phyloP scores from a whole-genome alignment of 2,113 vertebrate species.

The Donacobius atricapilla region DNA sequence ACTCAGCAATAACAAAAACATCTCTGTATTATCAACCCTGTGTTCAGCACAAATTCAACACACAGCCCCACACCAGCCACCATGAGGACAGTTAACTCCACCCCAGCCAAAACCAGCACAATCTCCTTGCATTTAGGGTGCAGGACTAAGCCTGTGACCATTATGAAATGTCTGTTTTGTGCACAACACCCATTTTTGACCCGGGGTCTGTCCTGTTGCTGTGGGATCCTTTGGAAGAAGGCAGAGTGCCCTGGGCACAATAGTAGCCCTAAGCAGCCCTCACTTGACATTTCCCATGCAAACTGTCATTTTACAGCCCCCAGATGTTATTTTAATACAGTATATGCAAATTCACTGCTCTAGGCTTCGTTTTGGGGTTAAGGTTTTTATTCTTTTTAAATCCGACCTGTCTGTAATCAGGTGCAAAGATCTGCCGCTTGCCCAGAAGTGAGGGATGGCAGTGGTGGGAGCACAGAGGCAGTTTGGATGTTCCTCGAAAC shows the following conservation, averaged over 20 bases:
- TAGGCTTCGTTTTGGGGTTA: neutral
- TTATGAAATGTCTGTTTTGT: neutral
- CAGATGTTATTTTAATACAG: neutral
- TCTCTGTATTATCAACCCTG: neutral
- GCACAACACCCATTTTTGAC: neutral
- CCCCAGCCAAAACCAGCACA: neutral
- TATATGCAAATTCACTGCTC: neutral
- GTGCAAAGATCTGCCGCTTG: neutral
- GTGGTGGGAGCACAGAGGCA: neutral
- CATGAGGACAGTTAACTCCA: neutral
- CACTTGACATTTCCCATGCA: neutral
- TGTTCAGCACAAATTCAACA: neutral
- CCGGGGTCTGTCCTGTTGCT: rapidly evolving
- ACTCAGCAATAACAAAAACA: neutral
- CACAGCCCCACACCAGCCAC: neutral
- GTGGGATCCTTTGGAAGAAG: neutral
- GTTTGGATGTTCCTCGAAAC: neutral
- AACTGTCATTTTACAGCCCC: neutral
- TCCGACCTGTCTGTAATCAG: neutral
- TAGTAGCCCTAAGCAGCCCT: neutral
- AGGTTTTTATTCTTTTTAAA: neutral
- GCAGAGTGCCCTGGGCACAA: neutral
- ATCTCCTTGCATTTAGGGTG: neutral
- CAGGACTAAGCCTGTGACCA: neutral
- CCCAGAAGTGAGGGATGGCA: neutral